phyloP scores from a whole-genome alignment of 2,888 invertebrate genomes.

The Cantharis nigra region DNA sequence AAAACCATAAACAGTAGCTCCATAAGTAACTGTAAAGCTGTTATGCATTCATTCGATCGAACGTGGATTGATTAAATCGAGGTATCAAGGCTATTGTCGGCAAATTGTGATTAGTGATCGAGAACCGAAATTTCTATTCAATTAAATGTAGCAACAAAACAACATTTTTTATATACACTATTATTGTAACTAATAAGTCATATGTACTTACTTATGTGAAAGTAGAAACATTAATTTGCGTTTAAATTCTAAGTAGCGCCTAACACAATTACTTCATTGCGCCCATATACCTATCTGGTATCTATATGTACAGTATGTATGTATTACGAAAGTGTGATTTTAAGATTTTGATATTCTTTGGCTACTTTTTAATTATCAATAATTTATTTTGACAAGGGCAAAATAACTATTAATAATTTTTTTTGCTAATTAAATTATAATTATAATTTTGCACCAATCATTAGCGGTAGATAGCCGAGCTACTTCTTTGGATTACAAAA shows the following conservation, averaged over 20 bases:
- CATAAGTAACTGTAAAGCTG: neutral
- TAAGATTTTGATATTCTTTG: slow-evolving; percentile 3
- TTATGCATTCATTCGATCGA: neutral
- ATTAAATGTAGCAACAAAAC: slow-evolving; percentile 7
- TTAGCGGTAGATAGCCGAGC: neutral
- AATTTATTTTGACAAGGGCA: neutral
- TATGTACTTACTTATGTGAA: slow-evolving; percentile 10
- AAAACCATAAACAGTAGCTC: slow-evolving; percentile 4
- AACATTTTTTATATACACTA: neutral
- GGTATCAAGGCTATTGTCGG: neutral
- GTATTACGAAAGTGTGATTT: slow-evolving; percentile 7
- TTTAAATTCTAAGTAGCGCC: neutral
- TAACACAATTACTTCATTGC: slow-evolving; percentile 8
- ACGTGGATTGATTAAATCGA: neutral
- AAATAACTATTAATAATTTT: neutral
- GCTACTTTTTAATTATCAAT: neutral
- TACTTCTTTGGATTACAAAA: neutral
- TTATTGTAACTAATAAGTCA: slow-evolving; percentile 3
- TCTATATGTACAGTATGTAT: too few species aligned
- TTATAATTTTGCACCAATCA: neutral
- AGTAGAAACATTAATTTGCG: slow-evolving; percentile 5
- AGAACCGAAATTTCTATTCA: neutral
- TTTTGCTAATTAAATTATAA: neutral
- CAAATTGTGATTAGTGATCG: neutral
- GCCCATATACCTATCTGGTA: neutral